These are phyloP conservation scores for Synanthedon andrenaeformis DNA, from an alignment of 2,888 invertebrate species.

Conservation along the genomic window DNA sequence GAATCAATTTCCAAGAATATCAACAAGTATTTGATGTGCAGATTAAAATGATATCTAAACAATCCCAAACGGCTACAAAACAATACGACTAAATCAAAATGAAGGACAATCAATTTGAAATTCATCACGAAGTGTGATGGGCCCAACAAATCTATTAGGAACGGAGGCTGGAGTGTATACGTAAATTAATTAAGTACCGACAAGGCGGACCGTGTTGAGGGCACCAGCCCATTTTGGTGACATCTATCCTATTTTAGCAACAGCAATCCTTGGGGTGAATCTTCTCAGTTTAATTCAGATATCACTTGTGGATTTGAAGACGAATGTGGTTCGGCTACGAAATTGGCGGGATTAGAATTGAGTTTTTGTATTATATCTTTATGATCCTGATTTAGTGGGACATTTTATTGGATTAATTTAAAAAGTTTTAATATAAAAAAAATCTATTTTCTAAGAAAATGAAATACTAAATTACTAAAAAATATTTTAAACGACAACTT, in stretches of 20 bases:
- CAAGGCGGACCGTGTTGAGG: conserved; percentile 53
- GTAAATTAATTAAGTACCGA: conserved; percentile 60
- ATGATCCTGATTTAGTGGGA: too few species aligned
- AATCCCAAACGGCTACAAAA: conserved; percentile 17
- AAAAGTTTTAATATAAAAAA: too few species aligned
- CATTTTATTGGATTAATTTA: too few species aligned
- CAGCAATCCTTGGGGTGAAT: conserved; percentile 37
- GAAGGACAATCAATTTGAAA: conserved; percentile 15
- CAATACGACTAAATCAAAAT: neutral
- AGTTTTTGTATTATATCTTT: too few species aligned
- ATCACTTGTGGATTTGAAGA: conserved; percentile 61
- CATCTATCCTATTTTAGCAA: conserved; percentile 46
- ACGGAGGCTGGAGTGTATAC: conserved; percentile 32
- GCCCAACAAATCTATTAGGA: conserved; percentile 57
- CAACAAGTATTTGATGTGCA: too few species aligned
- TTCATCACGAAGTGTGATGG: conserved; percentile 52
- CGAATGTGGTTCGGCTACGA: conserved; percentile 25
- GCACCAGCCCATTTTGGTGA: conserved; percentile 45
- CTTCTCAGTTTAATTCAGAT: conserved; percentile 61
- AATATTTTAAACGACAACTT: too few species aligned
- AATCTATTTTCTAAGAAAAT: too few species aligned
- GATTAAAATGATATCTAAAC: neutral
- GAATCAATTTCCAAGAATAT: too few species aligned
- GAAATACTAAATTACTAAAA: too few species aligned
- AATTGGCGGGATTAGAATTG: conserved; percentile 5